Conservation (phyloP, 2,888 invertebrate species). For the Drosophila fulvimacula region DNA sequence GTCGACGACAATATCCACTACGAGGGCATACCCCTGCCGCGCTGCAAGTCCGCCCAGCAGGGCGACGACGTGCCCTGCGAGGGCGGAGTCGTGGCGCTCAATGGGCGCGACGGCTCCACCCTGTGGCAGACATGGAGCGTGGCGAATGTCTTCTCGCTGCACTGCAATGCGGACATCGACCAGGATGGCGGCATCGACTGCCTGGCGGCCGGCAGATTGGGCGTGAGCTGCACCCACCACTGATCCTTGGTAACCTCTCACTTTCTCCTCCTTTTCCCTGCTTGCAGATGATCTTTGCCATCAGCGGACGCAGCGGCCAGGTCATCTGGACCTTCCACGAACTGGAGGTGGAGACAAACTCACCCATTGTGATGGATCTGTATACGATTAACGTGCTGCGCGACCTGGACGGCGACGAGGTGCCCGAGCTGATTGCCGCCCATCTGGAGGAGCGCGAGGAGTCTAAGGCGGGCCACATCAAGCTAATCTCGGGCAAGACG, state of each 20-base stretch:
- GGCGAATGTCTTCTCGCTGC: conserved; percentile 90
- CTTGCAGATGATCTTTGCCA: conserved; percentile 87
- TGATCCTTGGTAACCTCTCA: not conserved
- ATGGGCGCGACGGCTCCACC: conserved; percentile 89
- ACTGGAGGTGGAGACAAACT: conserved; percentile 84
- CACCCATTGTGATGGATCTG: conserved; percentile 86
- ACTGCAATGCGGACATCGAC: conserved; percentile 90
- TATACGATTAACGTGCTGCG: conserved; percentile 90
- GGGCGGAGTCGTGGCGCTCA: conserved; percentile 91
- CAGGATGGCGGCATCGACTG: conserved; percentile 90
- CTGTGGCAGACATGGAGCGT: conserved; percentile 91
- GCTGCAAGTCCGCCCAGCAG: conserved; percentile 87
- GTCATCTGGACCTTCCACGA: conserved; percentile 87
- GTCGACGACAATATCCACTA: conserved; percentile 86
- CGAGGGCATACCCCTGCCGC: conserved; percentile 87
- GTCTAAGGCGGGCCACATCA: conserved; percentile 87
- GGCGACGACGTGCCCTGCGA: conserved; percentile 88
- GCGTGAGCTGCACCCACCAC: conserved; percentile 85
- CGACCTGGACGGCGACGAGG: conserved; percentile 89
- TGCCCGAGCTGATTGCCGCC: conserved; percentile 89
- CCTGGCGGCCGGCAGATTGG: conserved; percentile 89
- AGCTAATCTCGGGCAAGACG: conserved; percentile 89
- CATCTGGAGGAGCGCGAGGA: conserved; percentile 87
- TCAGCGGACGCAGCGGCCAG: conserved; percentile 89
- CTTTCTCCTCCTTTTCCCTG: not conserved